Evolutionary conservation across 1,140 invertebrate genomes (phyloP).

Genomic region (Cylas formicarius): DNA sequence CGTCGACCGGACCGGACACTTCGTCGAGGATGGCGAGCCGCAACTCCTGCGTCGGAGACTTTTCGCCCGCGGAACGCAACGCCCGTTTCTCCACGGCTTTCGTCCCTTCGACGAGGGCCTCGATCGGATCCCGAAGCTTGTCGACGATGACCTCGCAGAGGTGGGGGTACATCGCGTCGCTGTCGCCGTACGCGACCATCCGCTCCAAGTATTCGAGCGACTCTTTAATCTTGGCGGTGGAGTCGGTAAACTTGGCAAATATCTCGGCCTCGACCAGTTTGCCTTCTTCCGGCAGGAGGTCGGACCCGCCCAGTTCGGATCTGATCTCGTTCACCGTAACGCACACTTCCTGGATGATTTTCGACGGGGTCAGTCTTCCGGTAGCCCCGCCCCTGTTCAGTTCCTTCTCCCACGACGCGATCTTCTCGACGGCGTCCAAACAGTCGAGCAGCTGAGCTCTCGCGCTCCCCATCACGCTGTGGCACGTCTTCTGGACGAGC

Average conservation of each 20-base stretch:
- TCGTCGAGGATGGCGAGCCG: constrained; percentile 47
- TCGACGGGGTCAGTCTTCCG: constrained; percentile 43
- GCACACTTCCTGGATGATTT: constrained; percentile 45
- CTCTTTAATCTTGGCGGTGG: constrained; percentile 16
- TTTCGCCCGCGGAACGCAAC: constrained; percentile 40
- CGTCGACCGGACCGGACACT: constrained; percentile 44
- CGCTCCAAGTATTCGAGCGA: constrained; percentile 43
- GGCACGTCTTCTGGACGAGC: constrained; percentile 55
- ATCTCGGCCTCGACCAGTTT: constrained; percentile 25
- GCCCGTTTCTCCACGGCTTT: constrained; percentile 42
- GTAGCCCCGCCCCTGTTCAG: constrained; percentile 37
- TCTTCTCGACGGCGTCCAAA: constrained; percentile 44
- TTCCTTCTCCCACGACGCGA: constrained; percentile 43
- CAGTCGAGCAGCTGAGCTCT: constrained; percentile 47
- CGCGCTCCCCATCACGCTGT: constrained; percentile 52
- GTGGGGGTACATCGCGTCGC: constrained; percentile 33
- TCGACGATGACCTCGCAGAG: constrained; percentile 36
- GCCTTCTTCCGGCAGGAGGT: constrained; percentile 37
- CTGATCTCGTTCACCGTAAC: constrained; percentile 48
- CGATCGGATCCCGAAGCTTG: constrained; percentile 43
- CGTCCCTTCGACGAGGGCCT: constrained; percentile 33
- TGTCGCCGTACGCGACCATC: constrained; percentile 41
- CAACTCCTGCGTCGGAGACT: constrained; percentile 46
- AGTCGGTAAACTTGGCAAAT: constrained; percentile 18
- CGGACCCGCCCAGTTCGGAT: constrained; percentile 44